Evolutionary conservation across 2,888 invertebrate genomes (phyloP).

Genomic region (Oeneis ivallda): DNA sequence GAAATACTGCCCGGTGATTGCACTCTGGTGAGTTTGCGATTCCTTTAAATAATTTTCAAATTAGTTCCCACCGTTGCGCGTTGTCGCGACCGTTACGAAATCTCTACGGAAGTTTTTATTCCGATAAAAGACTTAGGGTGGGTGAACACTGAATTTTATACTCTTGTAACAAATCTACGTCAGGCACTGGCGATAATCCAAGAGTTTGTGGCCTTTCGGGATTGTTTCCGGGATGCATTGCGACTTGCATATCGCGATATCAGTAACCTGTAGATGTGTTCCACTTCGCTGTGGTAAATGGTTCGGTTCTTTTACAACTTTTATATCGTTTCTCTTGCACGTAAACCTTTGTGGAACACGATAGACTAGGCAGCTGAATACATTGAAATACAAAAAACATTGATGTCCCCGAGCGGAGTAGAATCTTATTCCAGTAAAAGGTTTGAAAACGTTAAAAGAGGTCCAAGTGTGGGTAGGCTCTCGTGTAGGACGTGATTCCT

Average conservation of each 20-base stretch:
- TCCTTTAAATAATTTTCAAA: background rate
- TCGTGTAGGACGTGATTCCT: too few species aligned
- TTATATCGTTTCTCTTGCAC: slow-evolving; percentile 4
- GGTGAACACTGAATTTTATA: slow-evolving; percentile 63
- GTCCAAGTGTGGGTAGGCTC: too few species aligned
- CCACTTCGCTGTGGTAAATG: background rate
- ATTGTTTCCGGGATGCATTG: slow-evolving; percentile 52
- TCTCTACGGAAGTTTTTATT: slow-evolving; percentile 28
- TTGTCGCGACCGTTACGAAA: slow-evolving; percentile 5
- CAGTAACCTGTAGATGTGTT: slow-evolving; percentile 25
- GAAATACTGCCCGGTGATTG: too few species aligned
- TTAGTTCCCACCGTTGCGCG: slow-evolving; percentile 3
- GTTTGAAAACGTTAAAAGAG: too few species aligned
- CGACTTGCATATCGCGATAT: slow-evolving; percentile 39
- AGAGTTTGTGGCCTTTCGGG: slow-evolving; percentile 58
- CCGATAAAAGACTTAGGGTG: slow-evolving; percentile 37
- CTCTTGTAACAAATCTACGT: slow-evolving; percentile 65
- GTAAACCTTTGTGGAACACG: slow-evolving; percentile 4
- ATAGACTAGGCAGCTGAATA: background rate
- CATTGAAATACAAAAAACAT: background rate
- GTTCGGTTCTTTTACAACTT: slow-evolving; percentile 3
- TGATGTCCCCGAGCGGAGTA: background rate
- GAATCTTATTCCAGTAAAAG: background rate
- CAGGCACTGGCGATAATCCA: slow-evolving; percentile 67
- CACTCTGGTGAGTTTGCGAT: too few species aligned